These are phyloP conservation scores for Pseudoatta argentina DNA, from an alignment of 1,140 invertebrate species.

Conservation along the genomic window DNA sequence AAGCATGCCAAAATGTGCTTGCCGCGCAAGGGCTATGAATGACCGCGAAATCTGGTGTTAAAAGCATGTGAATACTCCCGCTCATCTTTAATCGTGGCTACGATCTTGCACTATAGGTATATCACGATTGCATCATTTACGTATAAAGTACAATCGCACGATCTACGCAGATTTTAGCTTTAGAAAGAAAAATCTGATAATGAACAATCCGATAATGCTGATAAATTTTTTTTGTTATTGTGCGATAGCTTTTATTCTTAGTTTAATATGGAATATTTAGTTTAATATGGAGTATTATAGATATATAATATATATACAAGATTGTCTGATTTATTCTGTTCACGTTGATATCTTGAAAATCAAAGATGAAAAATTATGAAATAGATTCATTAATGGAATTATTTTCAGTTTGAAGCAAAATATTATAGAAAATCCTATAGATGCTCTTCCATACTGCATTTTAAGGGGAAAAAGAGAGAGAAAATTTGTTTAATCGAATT, in stretches of 20 bases:
- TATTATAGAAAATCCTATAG: too few species aligned
- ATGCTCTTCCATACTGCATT: too few species aligned
- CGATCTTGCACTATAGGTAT: not conserved
- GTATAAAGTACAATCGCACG: not conserved
- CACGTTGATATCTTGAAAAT: too few species aligned
- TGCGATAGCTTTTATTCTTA: not conserved
- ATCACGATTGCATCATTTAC: slow-evolving; percentile 3
- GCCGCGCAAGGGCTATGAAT: slow-evolving; percentile 48
- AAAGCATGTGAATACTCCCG: slow-evolving; percentile 29
- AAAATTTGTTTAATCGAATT: too few species aligned
- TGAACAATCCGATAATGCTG: not conserved
- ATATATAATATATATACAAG: not conserved
- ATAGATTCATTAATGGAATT: too few species aligned
- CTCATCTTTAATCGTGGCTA: slow-evolving; percentile 8
- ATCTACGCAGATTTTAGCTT: not conserved
- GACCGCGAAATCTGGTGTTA: slow-evolving; percentile 59
- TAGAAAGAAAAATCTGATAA: not conserved
- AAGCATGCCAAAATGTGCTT: slow-evolving; percentile 67
- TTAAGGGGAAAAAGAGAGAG: too few species aligned
- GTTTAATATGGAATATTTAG: too few species aligned
- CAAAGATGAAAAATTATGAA: too few species aligned
- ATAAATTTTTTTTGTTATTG: not conserved
- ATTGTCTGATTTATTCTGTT: too few species aligned
- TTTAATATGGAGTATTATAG: not conserved
- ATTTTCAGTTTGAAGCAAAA: too few species aligned